Base-by-base conservation (phyloP, 2,797 vertebrate genomes). In the Platalea minor region DNA sequence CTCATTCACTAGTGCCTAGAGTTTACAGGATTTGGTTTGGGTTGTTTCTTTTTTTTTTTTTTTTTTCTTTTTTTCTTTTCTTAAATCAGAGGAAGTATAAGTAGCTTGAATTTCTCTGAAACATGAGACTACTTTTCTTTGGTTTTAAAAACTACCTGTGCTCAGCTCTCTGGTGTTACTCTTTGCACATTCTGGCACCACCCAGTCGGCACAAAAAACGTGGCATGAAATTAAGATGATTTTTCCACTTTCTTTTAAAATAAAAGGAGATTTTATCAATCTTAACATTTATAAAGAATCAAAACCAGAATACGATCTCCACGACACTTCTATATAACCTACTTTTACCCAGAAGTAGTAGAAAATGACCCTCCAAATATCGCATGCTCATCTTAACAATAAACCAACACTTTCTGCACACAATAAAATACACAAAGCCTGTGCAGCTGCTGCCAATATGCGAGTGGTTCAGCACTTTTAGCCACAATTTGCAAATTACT, bases 341-440 rank as follows among this genome's bases (percentile, higher is more conserved):
- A 67, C 19, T 68, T 60, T n/a, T 31, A 60, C 9, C 17, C 28
- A 72, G 20, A 85, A 69, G 6, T 12, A 20, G 17, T 15, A 85
- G 14, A 85, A 85, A 81, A 45, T 8, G 17, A 39, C 41, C 53
- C n/a, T 24, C 8, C 5, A 60, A 60, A 56, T 61, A n/a, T 35
- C 1, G 0, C 8, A 11, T 18, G 13, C 11, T 46, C 5, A 2
- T 29, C 33, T 41, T 51, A 69, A 57, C 18, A 59, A 51, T 33
- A 10, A 56, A 57, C 33, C 19, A 61, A 5, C 33, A 43, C 8
- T 33, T 46, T 31, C 13, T 26, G n/a, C 59, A 54, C 26, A 17
- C 45, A 80, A 26, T 12, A 59, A 41, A 48, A 51, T 37, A n/a
- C 11, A 19, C 0, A 1, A 17, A 76, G 23, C 35, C 56, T 29